A percentile compares a stretch with the other conserved stretches of the same genome.
These are phyloP conservation scores for Prinia subflava DNA, from an alignment of 2,113 vertebrate genomes.

Conservation along the genomic window DNA sequence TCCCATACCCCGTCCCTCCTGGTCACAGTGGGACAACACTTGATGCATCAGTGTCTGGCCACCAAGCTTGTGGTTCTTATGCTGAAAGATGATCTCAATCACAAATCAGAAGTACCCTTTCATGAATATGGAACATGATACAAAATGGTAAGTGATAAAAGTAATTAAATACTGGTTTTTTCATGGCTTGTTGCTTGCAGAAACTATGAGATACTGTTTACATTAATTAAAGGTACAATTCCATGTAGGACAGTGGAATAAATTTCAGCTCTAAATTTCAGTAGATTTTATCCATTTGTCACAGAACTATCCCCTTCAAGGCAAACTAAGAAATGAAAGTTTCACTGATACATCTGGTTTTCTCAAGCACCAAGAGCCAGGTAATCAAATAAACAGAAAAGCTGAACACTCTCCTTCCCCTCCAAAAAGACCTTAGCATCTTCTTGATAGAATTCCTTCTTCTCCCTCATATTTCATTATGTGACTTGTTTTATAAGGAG, in stretches of 20 bases:
- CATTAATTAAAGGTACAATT: not conserved
- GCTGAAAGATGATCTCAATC: not conserved
- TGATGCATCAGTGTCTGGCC: not conserved
- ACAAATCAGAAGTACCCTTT: not conserved
- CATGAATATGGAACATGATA: not conserved
- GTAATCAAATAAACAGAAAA: not conserved
- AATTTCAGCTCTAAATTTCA: not conserved
- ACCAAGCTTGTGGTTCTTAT: not conserved
- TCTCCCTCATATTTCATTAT: not conserved
- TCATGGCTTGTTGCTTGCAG: not conserved
- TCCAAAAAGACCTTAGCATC: rapidly evolving
- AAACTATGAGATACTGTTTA: not conserved
- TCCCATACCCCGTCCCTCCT: rapidly evolving
- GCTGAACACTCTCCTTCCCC: not conserved
- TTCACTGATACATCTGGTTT: not conserved
- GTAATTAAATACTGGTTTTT: not conserved
- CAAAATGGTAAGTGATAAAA: not conserved
- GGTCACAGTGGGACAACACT: not conserved
- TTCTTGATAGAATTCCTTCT: not conserved
- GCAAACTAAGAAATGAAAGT: not conserved
- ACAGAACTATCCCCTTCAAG: not conserved
- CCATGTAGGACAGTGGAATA: not conserved
- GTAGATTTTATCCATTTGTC: not conserved
- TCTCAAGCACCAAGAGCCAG: not conserved
- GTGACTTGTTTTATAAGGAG: not conserved